phyloP scores from a whole-genome alignment of 2,797 vertebrate genomes.

The Gorsachius magnificus region DNA sequence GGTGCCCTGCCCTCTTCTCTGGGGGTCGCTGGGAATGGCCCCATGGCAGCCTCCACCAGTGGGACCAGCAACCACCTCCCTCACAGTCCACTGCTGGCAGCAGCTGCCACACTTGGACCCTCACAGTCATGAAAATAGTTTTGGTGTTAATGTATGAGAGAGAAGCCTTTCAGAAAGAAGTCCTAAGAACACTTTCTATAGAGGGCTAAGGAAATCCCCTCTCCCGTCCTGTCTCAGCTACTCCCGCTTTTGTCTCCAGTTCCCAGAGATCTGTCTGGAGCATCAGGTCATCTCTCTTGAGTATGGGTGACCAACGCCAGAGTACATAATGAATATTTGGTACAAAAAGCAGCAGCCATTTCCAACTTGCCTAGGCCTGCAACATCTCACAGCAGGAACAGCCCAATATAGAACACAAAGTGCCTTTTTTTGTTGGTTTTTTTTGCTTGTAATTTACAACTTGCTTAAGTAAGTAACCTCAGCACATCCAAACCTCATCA shows the following conservation, averaged over 20 bases:
- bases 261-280: not conserved
- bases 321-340: not conserved
- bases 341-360: not conserved
- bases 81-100: not conserved
- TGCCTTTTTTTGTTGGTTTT: not conserved
- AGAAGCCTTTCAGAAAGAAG: not conserved
- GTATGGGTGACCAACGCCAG: not conserved
- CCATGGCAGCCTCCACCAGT: not conserved
- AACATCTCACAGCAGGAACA: not conserved
- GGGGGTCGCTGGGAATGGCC: not conserved
- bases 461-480: not conserved
- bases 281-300: not conserved
- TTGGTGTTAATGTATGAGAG: not conserved
- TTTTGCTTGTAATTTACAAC: not conserved
- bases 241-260: not conserved
- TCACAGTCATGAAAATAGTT: not conserved
- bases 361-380: not conserved
- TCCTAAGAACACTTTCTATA: not conserved
- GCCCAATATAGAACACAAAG: not conserved
- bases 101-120: not conserved
- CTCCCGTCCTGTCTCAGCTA: not conserved
- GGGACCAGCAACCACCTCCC: not conserved
- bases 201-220: not conserved
- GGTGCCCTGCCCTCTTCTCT: fast-evolving
- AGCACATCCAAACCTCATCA: not conserved